Conservation (phyloP, 2,113 vertebrate species). For the Hemibagrus wyckioides region DNA sequence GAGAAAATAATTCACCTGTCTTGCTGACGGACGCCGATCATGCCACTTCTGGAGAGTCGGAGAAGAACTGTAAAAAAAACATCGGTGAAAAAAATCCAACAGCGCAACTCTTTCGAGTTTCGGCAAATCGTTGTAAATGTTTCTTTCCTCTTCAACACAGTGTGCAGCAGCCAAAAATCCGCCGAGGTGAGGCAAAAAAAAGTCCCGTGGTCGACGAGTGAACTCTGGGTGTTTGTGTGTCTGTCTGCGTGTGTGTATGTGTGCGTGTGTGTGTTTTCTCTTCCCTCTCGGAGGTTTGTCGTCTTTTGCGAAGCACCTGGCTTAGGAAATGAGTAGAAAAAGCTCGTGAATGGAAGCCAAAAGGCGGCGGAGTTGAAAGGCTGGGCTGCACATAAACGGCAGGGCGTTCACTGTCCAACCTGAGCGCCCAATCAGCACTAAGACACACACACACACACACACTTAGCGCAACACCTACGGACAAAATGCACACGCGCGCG, state of each 20-base stretch:
- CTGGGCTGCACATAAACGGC: conserved; percentile 79
- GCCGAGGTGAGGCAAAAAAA: conserved; percentile 67
- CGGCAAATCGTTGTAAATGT: conserved; percentile 57
- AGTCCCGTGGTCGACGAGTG: conserved; percentile 66
- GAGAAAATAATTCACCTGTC: conserved; percentile 71
- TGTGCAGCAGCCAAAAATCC: conserved; percentile 68
- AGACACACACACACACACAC: conserved; percentile 43
- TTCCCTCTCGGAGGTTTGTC: conserved; percentile 72
- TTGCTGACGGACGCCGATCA: conserved; percentile 77
- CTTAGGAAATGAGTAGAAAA: conserved; percentile 79
- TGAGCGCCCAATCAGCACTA: conserved; percentile 89
- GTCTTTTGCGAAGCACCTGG: conserved; percentile 80
- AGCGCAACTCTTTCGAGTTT: conserved; percentile 58
- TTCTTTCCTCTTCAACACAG: conserved; percentile 57
- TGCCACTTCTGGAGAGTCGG: conserved; percentile 72
- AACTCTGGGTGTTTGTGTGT: conserved; percentile 25
- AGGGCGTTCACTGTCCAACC: conserved; percentile 88
- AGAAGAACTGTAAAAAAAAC: conserved; percentile 48
- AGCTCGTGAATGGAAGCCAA: conserved; percentile 81
- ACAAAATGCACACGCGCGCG: conserved; percentile 17
- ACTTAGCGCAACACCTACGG: conserved; percentile 73
- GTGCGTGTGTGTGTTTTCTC: conserved; percentile 56
- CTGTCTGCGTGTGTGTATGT: conserved; percentile 31
- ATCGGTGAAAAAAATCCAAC: conserved; percentile 64
- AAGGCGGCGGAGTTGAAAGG: conserved; percentile 92